Evolutionary conservation across 2,888 invertebrate species (phyloP).

Genomic region (Plutella xylostella): DNA sequence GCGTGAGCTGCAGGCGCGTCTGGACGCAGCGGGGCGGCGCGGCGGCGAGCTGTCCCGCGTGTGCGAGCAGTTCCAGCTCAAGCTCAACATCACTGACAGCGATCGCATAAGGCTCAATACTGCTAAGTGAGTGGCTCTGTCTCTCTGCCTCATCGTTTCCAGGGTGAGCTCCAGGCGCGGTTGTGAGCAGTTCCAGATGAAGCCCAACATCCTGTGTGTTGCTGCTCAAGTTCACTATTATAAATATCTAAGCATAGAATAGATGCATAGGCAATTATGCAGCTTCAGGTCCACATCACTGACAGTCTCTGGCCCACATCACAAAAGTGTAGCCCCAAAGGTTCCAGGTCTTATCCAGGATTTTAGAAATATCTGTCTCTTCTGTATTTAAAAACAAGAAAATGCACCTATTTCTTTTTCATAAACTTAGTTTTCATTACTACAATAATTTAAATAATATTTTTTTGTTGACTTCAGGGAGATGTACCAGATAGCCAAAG

Average conservation of each 20-base stretch:
- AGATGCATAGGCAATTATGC: no score
- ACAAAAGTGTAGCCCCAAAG: no score
- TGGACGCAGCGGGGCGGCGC: slow-evolving; percentile 1
- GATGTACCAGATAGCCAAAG: slow-evolving; percentile 19
- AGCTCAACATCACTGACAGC: slow-evolving; percentile 1
- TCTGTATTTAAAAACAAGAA: no score
- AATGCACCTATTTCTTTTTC: no score
- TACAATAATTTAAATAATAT: not conserved
- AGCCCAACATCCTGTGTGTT: not conserved
- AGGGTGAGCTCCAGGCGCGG: no score
- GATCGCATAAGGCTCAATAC: slow-evolving; percentile 7
- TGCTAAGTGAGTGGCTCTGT: slow-evolving; percentile 11
- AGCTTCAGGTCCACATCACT: no score
- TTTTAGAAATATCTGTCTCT: no score
- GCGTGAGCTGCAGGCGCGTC: slow-evolving; percentile 1
- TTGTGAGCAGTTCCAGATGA: not conserved
- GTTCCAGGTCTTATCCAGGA: no score
- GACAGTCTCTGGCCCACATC: no score
- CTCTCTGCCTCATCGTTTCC: no score
- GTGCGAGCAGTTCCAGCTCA: slow-evolving; percentile 1
- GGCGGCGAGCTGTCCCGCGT: slow-evolving; percentile 5
- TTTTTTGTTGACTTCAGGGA: slow-evolving; percentile 15
- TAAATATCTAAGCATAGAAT: no score
- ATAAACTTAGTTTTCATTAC: no score
- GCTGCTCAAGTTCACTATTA: not conserved